A percentile compares a stretch with the other conserved stretches of the same genome.
These are phyloP conservation scores for Trinorchestia longiramus DNA, from an alignment of 1,140 invertebrate species.

Conservation along the genomic window DNA sequence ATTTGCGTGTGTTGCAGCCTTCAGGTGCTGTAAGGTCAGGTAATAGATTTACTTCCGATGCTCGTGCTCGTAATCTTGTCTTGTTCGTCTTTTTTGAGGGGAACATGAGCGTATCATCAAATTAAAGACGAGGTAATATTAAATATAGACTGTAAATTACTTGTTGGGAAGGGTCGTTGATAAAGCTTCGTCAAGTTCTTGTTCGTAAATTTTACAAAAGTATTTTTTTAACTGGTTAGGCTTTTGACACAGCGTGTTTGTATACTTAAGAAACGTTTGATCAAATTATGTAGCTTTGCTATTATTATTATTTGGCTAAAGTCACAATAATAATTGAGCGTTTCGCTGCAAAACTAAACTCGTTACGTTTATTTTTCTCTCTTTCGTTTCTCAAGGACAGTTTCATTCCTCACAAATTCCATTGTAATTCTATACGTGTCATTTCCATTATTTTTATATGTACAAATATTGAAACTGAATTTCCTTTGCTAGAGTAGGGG, in stretches of 20 bases:
- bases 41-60: neutral
- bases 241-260: neutral
- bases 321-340: neutral
- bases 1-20: neutral
- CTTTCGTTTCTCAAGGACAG: neutral
- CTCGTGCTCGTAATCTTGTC: neutral
- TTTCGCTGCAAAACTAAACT: neutral
- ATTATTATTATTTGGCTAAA: neutral
- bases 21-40: neutral
- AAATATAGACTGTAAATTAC: neutral
- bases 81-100: neutral
- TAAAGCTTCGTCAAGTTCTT: neutral
- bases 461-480: neutral
- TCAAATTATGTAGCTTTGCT: neutral
- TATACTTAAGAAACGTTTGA: neutral
- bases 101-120: neutral
- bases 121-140: neutral
- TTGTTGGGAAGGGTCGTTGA: neutral
- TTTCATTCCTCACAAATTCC: neutral
- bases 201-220: neutral
- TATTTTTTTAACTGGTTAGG: neutral
- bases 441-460: neutral
- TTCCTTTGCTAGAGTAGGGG: neutral
- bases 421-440: neutral
- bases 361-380: neutral